Conservation (phyloP, 1,140 invertebrate genomes). For the Bursaphelenchus mucronatus region DNA sequence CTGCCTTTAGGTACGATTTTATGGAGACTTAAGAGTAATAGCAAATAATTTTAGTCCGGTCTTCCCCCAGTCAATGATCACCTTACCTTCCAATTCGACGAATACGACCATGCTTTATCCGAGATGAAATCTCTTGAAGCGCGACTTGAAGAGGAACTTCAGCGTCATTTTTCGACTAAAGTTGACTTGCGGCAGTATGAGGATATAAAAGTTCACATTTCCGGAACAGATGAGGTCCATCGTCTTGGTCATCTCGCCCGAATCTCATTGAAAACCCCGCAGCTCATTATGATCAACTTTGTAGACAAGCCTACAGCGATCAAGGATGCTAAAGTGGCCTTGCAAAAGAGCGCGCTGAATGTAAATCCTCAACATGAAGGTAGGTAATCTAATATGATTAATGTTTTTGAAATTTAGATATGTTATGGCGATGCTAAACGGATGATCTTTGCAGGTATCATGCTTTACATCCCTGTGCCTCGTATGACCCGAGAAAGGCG, state of each 20-base stretch:
- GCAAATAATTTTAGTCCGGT: background rate
- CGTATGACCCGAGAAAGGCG: constrained; percentile 50
- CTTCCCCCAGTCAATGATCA: constrained; percentile 15
- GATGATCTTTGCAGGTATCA: constrained; percentile 1
- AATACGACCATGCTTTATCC: constrained; percentile 28
- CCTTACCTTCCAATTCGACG: constrained; percentile 7
- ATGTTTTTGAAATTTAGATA: too few species aligned
- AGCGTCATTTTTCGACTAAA: constrained; percentile 46
- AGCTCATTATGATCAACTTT: constrained; percentile 55
- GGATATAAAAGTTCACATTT: constrained; percentile 42
- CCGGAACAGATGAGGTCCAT: constrained; percentile 37
- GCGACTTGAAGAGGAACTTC: constrained; percentile 41
- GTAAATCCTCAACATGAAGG: constrained; percentile 56
- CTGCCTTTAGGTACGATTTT: background rate
- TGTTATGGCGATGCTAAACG: too few species aligned
- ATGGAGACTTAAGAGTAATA: background rate
- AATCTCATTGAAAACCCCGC: constrained; percentile 43
- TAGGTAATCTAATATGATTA: too few species aligned
- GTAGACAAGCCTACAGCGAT: constrained; percentile 49
- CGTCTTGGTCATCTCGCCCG: constrained; percentile 44
- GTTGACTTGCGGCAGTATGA: constrained; percentile 48
- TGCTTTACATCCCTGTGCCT: constrained; percentile 45
- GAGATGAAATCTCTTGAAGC: constrained; percentile 40
- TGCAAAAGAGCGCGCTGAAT: constrained; percentile 39
- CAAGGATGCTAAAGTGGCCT: constrained; percentile 42